Evolutionary conservation across 2,888 invertebrate genomes (phyloP), one percentile per base, ranked within the genome.

Genomic region (Dermolepida albohirtum): DNA sequence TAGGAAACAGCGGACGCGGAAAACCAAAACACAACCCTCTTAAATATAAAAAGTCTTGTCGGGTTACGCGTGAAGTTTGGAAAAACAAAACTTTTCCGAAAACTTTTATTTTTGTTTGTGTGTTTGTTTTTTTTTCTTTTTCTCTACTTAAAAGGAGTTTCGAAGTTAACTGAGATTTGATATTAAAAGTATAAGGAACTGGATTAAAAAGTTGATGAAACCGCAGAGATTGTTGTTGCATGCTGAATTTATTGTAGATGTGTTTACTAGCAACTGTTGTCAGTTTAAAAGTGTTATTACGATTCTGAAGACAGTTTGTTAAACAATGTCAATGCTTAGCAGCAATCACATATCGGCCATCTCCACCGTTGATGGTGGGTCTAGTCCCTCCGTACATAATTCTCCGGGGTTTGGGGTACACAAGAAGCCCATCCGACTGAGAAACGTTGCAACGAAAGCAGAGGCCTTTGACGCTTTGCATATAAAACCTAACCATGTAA

Each of bases 391-490:
- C 5, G 12, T 71, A 65, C 66, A 72, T 55, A 77, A 77, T 70
- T 78, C 78, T 6, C 76, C 79, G 7, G 75, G 74, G 59, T 67
- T 34, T 1, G 34, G 34, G 6, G 8, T 34, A 72, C 67, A 72
- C 55, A 89, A 88, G 78, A 92, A 90, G 74, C 92, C 93, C 0
- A 88, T 90, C 76, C 90, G 92, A 74, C 84, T 94, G 73, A 87
- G 89, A 78, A 93, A 94, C 79, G 87, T 93, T 49, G 82, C 87
- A 59, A 87, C 90, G 29, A 89, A 89, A 78, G 91, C 90, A 0
- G 93, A 93, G 81, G 89, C 90, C 0, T 93, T 92, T 77, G 95
- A 95, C 80, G 89, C 90, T 0, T 85, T 95, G 65, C 91, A 93
- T 81, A 83, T 86, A 64, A 90, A 90, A 80, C 88, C 88, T 69